phyloP scores from a whole-genome alignment of 2,888 invertebrate species.

The Euspilapteryx auroguttella region DNA sequence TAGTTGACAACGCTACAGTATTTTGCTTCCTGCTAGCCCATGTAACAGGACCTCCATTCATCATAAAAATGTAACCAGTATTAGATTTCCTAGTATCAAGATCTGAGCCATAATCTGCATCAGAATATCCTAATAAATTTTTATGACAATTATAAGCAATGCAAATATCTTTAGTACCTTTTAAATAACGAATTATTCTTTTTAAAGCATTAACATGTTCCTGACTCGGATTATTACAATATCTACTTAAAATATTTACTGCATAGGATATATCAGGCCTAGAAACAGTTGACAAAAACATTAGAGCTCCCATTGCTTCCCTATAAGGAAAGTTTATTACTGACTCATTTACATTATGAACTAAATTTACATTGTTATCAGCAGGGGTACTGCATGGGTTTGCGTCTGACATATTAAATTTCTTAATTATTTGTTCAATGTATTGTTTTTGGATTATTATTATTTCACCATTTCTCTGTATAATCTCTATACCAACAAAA shows the following conservation, averaged over 20 bases:
- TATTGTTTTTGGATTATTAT: neutral
- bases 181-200: constrained; percentile 11
- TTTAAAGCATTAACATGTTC: constrained; percentile 12
- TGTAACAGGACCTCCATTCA: constrained; percentile 13
- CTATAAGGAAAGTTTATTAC: constrained; percentile 8
- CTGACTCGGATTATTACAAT: constrained; percentile 10
- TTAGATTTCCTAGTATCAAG: constrained; percentile 12
- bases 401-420: neutral
- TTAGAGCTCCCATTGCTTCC: constrained; percentile 10
- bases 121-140: constrained; percentile 11
- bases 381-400: neutral
- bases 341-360: constrained; percentile 5
- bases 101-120: constrained; percentile 14
- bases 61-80: constrained; percentile 12
- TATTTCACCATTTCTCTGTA: neutral
- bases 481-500: neutral
- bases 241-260: constrained; percentile 11
- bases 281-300: constrained; percentile 10
- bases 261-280: constrained; percentile 9
- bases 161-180: constrained; percentile 11
- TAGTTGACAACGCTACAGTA: constrained; percentile 10
- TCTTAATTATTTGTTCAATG: neutral
- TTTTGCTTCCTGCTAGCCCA: constrained; percentile 12
- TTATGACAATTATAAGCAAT: constrained; percentile 10
- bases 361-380: neutral